These are phyloP conservation scores for Pitangus sulphuratus DNA, from an alignment of 2,797 vertebrate species.

Conservation along the genomic window DNA sequence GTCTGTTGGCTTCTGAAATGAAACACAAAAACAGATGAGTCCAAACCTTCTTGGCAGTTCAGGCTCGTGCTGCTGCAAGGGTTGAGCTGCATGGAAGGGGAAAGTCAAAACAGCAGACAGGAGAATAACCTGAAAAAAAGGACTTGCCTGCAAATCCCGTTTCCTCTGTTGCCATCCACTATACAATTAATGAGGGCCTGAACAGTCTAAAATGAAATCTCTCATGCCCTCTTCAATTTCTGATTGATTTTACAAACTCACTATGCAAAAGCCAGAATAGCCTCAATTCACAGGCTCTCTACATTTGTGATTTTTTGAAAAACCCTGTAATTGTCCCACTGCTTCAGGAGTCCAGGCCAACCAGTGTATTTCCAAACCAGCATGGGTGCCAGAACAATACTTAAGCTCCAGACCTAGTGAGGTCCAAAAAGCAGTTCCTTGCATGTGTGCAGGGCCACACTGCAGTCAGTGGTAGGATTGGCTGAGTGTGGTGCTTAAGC, in stretches of 20 bases:
- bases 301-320: neutral
- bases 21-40: neutral
- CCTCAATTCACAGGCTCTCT: neutral
- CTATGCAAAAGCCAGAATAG: neutral
- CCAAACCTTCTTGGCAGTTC: neutral
- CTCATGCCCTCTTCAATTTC: slow-evolving; percentile 28
- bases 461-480: neutral
- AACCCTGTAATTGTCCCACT: neutral
- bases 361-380: neutral
- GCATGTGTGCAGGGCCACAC: neutral
- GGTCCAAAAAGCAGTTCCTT: neutral
- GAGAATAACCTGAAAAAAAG: neutral
- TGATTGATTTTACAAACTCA: slow-evolving; percentile 56
- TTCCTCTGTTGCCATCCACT: slow-evolving; percentile 24
- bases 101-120: neutral
- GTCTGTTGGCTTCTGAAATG: slow-evolving; percentile 32
- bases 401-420: neutral
- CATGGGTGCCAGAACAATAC: slow-evolving; percentile 9
- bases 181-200: neutral
- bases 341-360: slow-evolving; percentile 38
- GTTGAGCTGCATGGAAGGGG: neutral
- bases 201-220: slow-evolving; percentile 7
- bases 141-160: slow-evolving; percentile 26
- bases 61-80: neutral
- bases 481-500: neutral